phyloP scores from a whole-genome alignment of 2,797 vertebrate genomes.

The Silurus lanzhouensis region DNA sequence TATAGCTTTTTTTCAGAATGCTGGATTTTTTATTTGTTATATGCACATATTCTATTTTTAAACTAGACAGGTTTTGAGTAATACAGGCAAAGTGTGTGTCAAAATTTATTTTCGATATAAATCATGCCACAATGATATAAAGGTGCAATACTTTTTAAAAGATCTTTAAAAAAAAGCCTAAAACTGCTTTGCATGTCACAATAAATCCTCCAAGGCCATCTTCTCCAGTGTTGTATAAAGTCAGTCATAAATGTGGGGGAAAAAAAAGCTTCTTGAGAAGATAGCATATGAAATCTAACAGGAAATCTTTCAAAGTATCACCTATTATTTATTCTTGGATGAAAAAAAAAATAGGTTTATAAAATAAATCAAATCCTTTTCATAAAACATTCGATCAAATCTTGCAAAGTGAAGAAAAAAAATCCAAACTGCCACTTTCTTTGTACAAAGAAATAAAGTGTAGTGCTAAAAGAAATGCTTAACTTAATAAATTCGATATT shows the following conservation, averaged over 20 bases:
- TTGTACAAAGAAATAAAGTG: background rate
- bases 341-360: background rate
- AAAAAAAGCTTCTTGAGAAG: background rate
- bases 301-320: background rate
- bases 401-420: background rate
- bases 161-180: background rate
- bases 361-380: background rate
- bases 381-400: background rate
- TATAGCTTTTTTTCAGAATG: background rate
- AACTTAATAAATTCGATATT: background rate
- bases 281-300: background rate
- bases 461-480: background rate
- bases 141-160: background rate
- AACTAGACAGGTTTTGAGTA: background rate
- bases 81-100: background rate
- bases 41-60: background rate
- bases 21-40: background rate
- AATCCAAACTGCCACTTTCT: background rate
- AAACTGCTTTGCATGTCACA: background rate
- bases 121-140: background rate
- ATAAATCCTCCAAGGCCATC: background rate
- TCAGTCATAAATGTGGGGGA: background rate
- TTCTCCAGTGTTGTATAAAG: background rate
- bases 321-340: background rate
- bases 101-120: background rate